Percentiles rank a stretch among this genome's conserved stretches.
Conservation (phyloP, 2,113 vertebrate genomes). For the Peromyscus californicus region DNA sequence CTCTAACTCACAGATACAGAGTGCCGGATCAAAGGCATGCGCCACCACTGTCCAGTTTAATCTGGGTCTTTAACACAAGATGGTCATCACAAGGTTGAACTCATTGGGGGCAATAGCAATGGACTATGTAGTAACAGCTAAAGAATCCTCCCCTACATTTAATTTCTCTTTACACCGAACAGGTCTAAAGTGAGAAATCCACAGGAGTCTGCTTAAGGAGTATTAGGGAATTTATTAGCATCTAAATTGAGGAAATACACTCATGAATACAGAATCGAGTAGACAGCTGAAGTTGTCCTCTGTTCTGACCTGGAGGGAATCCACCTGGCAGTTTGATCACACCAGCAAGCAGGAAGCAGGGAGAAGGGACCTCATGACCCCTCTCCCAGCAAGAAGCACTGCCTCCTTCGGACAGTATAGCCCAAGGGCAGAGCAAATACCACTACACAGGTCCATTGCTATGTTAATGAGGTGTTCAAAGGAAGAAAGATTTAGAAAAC, state of each 20-base stretch:
- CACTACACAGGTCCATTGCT: background rate
- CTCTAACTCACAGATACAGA: background rate
- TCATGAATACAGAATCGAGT: no score
- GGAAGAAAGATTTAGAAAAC: background rate
- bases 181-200: background rate
- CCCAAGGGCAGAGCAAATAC: no score
- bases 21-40: background rate
- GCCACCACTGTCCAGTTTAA: background rate
- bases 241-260: no score
- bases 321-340: no score
- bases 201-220: no score
- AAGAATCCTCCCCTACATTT: background rate
- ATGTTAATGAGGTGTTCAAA: background rate
- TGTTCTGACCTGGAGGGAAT: no score
- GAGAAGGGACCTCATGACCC: no score
- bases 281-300: no score
- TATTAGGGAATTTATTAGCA: no score
- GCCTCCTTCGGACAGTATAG: no score
- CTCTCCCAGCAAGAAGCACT: no score
- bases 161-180: background rate
- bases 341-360: no score
- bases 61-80: slow-evolving; percentile 11
- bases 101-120: background rate
- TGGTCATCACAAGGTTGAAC: background rate
- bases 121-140: background rate